phyloP scores from a whole-genome alignment of 1,140 invertebrate species.

The Aradophagus sp. region DNA sequence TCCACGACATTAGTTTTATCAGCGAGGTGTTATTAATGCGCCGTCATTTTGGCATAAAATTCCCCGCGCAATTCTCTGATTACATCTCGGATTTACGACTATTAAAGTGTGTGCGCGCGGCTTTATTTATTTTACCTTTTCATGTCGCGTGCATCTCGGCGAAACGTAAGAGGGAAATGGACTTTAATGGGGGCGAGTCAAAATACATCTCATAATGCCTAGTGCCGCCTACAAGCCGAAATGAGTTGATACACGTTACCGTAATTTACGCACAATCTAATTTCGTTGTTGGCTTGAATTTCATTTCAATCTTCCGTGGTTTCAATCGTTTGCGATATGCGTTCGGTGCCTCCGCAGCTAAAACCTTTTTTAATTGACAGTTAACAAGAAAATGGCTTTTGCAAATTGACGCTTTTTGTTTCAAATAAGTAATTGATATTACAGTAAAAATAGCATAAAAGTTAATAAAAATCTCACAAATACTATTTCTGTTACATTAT shows the following conservation, averaged over 20 bases:
- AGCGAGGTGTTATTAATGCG: conserved; percentile 51
- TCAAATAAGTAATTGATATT: no score
- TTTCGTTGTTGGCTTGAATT: no score
- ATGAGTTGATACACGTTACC: conserved; percentile 31
- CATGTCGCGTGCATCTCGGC: conserved; percentile 55
- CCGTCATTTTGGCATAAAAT: conserved; percentile 46
- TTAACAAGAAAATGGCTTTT: no score
- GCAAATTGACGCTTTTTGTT: conserved; percentile 17
- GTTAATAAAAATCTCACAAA: no score
- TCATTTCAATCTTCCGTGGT: no score
- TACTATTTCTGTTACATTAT: no score
- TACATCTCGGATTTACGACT: conserved; percentile 59
- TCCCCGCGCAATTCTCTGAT: conserved; percentile 58
- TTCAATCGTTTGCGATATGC: no score
- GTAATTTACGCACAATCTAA: conserved; percentile 29
- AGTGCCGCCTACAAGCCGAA: conserved; percentile 33
- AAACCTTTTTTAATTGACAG: no score
- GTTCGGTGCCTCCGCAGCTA: no score
- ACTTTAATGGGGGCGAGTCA: conserved; percentile 42
- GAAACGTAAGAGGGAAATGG: conserved; percentile 53
- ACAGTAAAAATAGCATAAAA: no score
- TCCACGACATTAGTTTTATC: conserved; percentile 53
- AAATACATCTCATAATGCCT: conserved; percentile 46
- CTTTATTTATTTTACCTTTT: conserved; percentile 59
- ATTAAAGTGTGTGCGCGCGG: conserved; percentile 51